phyloP scores from a whole-genome alignment of 1,140 invertebrate genomes.

The Bilobella aurantiaca region DNA sequence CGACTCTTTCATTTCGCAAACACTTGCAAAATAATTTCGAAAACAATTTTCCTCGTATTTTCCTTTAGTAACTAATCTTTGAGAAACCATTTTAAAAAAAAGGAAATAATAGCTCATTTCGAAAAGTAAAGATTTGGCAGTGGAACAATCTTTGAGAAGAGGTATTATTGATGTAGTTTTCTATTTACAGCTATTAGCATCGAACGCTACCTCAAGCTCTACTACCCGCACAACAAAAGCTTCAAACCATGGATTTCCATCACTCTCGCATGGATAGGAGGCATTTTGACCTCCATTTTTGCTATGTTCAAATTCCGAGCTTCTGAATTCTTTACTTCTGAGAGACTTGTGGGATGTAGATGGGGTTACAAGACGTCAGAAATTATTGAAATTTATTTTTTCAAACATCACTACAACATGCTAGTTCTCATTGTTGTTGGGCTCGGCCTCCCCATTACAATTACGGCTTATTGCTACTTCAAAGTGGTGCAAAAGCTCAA shows the following conservation, averaged over 20 bases:
- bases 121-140: no score
- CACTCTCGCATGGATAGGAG: neutral
- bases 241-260: neutral
- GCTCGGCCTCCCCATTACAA: neutral
- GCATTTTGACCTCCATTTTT: neutral
- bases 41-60: no score
- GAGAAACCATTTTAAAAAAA: no score
- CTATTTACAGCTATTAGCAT: neutral
- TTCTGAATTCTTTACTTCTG: neutral
- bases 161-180: no score
- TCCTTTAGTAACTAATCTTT: no score
- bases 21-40: no score
- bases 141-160: no score
- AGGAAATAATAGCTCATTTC: no score
- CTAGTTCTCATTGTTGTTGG: neutral
- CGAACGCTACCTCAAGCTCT: conserved; percentile 3
- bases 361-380: neutral
- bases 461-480: neutral
- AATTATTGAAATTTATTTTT: neutral
- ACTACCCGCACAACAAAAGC: neutral
- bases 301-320: conserved; percentile 2
- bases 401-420: neutral
- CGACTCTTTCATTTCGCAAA: no score
- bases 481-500: conserved; percentile 5
- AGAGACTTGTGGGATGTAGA: conserved; percentile 5